Evolutionary conservation across 2,888 invertebrate genomes (phyloP).

Genomic region (Cosmorhoe ocellata): DNA sequence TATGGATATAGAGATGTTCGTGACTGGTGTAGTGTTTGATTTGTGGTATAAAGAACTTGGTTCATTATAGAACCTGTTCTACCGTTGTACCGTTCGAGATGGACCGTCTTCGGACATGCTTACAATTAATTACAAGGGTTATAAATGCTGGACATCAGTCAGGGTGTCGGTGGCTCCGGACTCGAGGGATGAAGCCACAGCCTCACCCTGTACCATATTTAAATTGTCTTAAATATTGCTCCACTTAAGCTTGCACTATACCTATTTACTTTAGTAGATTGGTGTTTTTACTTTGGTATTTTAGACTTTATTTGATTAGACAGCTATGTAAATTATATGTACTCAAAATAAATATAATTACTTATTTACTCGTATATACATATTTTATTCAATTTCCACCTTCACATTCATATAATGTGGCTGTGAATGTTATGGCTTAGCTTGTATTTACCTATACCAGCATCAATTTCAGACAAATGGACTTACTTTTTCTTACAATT

Average conservation of each 20-base stretch:
- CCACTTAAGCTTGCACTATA: slow-evolving; percentile 21
- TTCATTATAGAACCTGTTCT: slow-evolving; percentile 64
- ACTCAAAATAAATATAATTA: no score
- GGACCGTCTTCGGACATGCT: slow-evolving; percentile 77
- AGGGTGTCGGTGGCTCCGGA: slow-evolving; percentile 69
- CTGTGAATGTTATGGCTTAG: no score
- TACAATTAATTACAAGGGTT: slow-evolving; percentile 81
- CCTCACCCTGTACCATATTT: slow-evolving; percentile 37
- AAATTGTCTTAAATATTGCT: slow-evolving; percentile 36
- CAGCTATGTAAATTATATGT: no score
- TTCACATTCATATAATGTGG: no score
- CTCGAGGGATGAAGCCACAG: slow-evolving; percentile 43
- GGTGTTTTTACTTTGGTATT: no score
- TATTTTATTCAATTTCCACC: no score
- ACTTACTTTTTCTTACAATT: not conserved
- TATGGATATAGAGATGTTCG: no score
- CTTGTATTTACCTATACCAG: no score
- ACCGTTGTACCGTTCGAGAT: slow-evolving; percentile 67
- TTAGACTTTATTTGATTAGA: no score
- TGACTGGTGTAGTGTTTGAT: not conserved
- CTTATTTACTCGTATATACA: no score
- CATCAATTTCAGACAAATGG: not conserved
- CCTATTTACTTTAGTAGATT: not conserved
- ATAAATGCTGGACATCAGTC: slow-evolving; percentile 80
- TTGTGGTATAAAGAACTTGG: slow-evolving; percentile 26